Conservation (phyloP, 2,113 vertebrate species). For the Toxotes jaculatrix region DNA sequence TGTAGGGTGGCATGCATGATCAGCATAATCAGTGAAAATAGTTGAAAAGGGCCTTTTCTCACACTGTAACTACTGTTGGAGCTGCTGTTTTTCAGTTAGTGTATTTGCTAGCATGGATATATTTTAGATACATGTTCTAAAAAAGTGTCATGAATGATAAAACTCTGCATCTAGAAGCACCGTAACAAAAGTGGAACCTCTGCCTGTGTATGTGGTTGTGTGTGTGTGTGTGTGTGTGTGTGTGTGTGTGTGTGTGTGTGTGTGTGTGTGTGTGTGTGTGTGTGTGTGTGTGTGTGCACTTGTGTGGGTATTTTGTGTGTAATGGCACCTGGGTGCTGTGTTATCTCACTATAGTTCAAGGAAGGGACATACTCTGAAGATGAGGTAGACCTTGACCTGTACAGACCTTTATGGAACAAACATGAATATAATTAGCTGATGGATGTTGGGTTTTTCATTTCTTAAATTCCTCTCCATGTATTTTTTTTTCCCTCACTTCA, state of each 20-base stretch:
- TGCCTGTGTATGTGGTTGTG: slow-evolving; percentile 10
- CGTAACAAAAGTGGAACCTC: not conserved
- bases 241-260: slow-evolving; percentile 37
- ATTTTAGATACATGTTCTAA: not conserved
- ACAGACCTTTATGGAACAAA: slow-evolving; percentile 9
- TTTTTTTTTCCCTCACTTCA: not conserved
- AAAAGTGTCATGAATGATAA: not conserved
- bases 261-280: slow-evolving; percentile 22
- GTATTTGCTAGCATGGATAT: not conserved
- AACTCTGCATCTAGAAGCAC: not conserved
- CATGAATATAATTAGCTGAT: not conserved
- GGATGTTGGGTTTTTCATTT: not conserved
- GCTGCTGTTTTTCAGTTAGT: slow-evolving; percentile 20
- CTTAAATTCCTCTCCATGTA: not conserved
- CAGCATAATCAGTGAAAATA: slow-evolving; percentile 7
- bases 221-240: slow-evolving; percentile 29
- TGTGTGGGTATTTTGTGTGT: slow-evolving; percentile 37
- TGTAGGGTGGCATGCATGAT: slow-evolving; percentile 12
- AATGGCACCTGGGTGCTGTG: slow-evolving; percentile 73
- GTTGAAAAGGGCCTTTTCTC: slow-evolving; percentile 1
- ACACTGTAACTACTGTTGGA: not conserved
- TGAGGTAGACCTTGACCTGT: slow-evolving; percentile 54
- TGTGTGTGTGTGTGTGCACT: slow-evolving; percentile 27
- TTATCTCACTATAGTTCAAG: slow-evolving; percentile 67
- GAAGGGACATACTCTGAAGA: slow-evolving; percentile 61